Base-by-base conservation (phyloP, 2,888 invertebrate genomes). In the Sphaerophoria taeniata region DNA sequence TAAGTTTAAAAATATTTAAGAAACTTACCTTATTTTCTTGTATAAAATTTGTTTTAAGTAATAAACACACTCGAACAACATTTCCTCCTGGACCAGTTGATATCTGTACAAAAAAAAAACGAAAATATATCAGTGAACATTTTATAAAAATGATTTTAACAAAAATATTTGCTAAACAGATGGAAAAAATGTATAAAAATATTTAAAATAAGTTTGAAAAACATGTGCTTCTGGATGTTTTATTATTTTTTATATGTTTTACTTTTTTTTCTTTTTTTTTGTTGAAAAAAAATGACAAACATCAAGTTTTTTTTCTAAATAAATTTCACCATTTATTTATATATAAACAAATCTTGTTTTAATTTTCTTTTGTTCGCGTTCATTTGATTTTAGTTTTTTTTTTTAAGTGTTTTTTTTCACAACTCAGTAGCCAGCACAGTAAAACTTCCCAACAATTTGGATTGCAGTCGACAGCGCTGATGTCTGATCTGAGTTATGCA, bases 321-420 rank as follows among this genome's bases (percentile, higher is more conserved):
- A 84, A 79, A 84, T 55, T 60, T 60, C 45, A 47, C 63, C 36
- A 73, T 80, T 77, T 81, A 81, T 85, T 85, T 85, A 81, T 81
- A 77, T 85, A 61, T 61, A n/a, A 85, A 55, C 47, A 39, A 36
- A 9, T 36, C 53, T 47, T 34, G 53, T 73, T 73, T 51, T 53
- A 47, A 39, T 73, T 36, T 63, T 63, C 6, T 11, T 73, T 51
- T 51, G 61, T 36, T 53, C 53, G 5, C 9, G 61, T 51, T 51
- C 49, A 45, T 12, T 73, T 60, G 60, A 24, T 33, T 51, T 45
- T 33, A 69, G 47, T 67, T 24, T 33, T 51, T 45, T 39, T 73
- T 56, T 56, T 33, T 78, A 36, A 5, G n/a, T 14, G 34, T 60
- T 31, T 55, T 33, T 7, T 61, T 33, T 9, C 72, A n/a, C n/a